Conservation (phyloP, 2,113 vertebrate genomes). For the Triplophysa tibetana region DNA sequence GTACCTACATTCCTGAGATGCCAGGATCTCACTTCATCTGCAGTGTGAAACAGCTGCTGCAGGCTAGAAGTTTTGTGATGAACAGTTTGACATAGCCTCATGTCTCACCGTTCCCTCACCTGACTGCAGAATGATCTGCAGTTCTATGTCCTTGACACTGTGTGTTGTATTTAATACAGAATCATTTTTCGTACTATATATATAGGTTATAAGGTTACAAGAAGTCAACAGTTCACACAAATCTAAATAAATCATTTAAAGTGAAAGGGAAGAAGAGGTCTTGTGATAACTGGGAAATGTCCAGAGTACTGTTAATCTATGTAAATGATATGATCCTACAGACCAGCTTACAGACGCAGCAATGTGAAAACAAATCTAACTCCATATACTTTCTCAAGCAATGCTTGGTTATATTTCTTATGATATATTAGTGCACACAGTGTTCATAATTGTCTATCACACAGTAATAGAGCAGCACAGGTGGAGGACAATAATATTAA, state of each 20-base stretch:
- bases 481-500: background rate
- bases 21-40: background rate
- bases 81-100: background rate
- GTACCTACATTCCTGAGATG: background rate
- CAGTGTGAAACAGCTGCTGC: background rate
- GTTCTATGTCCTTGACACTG: background rate
- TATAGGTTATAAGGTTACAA: background rate
- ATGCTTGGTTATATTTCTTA: background rate
- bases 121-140: background rate
- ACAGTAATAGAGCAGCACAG: background rate
- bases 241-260: background rate
- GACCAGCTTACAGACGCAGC: background rate
- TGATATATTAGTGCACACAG: too few relatives aligned
- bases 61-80: background rate
- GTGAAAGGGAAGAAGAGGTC: background rate
- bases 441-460: background rate
- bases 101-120: background rate
- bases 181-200: too few relatives aligned
- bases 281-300: background rate
- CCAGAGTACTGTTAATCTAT: slow-evolving; percentile 5
- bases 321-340: background rate
- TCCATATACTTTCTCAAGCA: background rate
- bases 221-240: background rate
- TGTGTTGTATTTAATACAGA: too few relatives aligned
- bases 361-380: too few relatives aligned